Evolutionary conservation across 2,888 invertebrate genomes (phyloP), one percentile per base, ranked within the genome.

Genomic region (Endotricha flammealis): DNA sequence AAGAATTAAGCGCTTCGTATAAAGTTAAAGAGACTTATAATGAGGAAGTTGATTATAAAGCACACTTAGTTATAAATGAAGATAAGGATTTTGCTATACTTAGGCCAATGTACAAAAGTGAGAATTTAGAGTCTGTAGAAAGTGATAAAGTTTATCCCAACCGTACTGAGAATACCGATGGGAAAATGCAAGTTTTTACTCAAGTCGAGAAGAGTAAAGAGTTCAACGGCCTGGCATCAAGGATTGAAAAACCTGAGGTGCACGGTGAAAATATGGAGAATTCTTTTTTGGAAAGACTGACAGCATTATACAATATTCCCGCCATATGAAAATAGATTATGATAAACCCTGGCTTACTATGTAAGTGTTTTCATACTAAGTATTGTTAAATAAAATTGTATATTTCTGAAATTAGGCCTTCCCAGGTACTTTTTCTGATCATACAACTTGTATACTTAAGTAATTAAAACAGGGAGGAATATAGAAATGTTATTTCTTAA

Each of bases 301-400:
- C 78, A 0, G 80, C 80, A 0, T 50, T 82, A 12, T 86, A 82
- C 35, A 80, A 79, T 46, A 76, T 85, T 54, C 63, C 81, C 4
- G 67, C 77, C 5, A 71, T 74, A 44, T 72, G 57, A 68, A 44
- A 38, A 30, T 36, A 17, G 42, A 24, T 29, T 28, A 16, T 16
- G 16, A 35, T 23, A 24, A 36, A 32, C 27, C n/a, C n/a, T n/a
- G n/a, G n/a, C n/a, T n/a, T n/a, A n/a, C n/a, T n/a, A n/a, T n/a
- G n/a, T n/a, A n/a, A n/a, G n/a, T n/a, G n/a, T n/a, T n/a, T n/a
- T n/a, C n/a, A n/a, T n/a, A n/a, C n/a, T n/a, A n/a, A n/a, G n/a
- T n/a, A n/a, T n/a, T n/a, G n/a, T n/a, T n/a, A n/a, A n/a, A n/a
- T n/a, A n/a, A n/a, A n/a, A n/a, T n/a, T n/a, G n/a, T n/a, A n/a